Percentiles rank a stretch among this genome's conserved stretches.
Evolutionary conservation across 2,797 vertebrate species (phyloP).

Genomic region (Trichosurus vulpecula): DNA sequence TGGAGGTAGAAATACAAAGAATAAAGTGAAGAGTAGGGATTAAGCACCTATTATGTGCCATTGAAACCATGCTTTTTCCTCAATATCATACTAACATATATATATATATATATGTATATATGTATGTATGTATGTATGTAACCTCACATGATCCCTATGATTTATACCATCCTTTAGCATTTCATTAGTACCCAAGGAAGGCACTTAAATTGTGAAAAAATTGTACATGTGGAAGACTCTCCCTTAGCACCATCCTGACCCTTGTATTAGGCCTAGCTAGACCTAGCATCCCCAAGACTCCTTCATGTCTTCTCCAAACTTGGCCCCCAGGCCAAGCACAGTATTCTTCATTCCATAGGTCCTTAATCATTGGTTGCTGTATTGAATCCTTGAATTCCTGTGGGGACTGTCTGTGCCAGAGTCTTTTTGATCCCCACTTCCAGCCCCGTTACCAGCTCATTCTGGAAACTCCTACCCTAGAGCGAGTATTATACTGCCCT

Average conservation of each 20-base stretch:
- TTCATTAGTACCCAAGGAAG: background rate
- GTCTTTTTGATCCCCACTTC: background rate
- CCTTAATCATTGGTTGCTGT: no score
- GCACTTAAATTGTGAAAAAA: background rate
- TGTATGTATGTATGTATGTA: no score
- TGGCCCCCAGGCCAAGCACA: no score
- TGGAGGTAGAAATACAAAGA: no score
- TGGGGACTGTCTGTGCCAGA: background rate
- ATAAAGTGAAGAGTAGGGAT: background rate
- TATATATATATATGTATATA: no score
- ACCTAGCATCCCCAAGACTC: background rate
- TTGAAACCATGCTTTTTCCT: background rate
- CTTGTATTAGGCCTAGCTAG: no score
- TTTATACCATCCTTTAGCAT: background rate
- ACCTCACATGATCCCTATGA: background rate
- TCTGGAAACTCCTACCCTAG: background rate
- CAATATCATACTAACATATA: background rate
- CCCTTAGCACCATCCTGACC: no score
- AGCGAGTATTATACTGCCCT: background rate
- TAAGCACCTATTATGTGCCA: background rate
- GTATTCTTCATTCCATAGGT: no score
- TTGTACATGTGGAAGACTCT: background rate
- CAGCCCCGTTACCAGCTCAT: no score
- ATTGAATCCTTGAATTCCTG: background rate
- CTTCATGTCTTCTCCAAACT: background rate